These are phyloP conservation scores for Coreoperca whiteheadi DNA, from an alignment of 2,113 vertebrate genomes.

Conservation along the genomic window DNA sequence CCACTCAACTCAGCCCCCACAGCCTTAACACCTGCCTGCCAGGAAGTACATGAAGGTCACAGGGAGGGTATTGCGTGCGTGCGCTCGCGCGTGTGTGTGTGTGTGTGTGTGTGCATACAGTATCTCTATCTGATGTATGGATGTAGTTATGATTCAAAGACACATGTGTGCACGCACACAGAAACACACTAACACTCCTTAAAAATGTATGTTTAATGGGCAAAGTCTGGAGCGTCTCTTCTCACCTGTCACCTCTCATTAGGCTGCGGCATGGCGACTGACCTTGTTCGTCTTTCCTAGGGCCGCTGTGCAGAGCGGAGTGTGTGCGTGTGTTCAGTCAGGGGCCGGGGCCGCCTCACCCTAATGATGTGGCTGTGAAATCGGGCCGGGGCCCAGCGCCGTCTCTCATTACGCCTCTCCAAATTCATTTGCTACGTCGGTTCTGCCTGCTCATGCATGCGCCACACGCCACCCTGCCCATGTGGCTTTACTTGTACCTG, in stretches of 20 bases:
- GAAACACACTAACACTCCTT: conserved; percentile 45
- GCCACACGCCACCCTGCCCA: conserved; percentile 58
- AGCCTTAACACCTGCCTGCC: conserved; percentile 72
- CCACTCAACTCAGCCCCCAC: conserved; percentile 58
- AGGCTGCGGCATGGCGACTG: conserved; percentile 74
- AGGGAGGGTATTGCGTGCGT: conserved; percentile 52
- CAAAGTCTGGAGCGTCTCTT: conserved; percentile 79
- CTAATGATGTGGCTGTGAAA: conserved; percentile 88
- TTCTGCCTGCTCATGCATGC: conserved; percentile 82
- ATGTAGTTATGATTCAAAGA: conserved; percentile 53
- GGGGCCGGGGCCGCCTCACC: conserved; percentile 76
- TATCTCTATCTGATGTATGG: conserved; percentile 12
- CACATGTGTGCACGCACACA: neutral
- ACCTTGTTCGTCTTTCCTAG: conserved; percentile 83
- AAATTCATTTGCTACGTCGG: conserved; percentile 86
- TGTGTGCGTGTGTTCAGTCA: conserved; percentile 44
- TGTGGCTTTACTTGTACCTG: conserved; percentile 66
- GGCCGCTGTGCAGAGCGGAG: conserved; percentile 38
- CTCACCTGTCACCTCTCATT: conserved; percentile 88
- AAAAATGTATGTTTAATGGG: conserved; percentile 81
- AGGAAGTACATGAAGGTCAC: conserved; percentile 75
- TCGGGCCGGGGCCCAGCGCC: conserved; percentile 80
- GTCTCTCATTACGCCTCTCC: conserved; percentile 85
- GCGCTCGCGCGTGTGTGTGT: conserved; percentile 28
- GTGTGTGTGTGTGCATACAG: conserved; percentile 43